Percentiles rank a stretch among this genome's conserved stretches.
These are phyloP conservation scores for Gymnorhina tibicen DNA, from an alignment of 2,113 vertebrate genomes.

Conservation along the genomic window DNA sequence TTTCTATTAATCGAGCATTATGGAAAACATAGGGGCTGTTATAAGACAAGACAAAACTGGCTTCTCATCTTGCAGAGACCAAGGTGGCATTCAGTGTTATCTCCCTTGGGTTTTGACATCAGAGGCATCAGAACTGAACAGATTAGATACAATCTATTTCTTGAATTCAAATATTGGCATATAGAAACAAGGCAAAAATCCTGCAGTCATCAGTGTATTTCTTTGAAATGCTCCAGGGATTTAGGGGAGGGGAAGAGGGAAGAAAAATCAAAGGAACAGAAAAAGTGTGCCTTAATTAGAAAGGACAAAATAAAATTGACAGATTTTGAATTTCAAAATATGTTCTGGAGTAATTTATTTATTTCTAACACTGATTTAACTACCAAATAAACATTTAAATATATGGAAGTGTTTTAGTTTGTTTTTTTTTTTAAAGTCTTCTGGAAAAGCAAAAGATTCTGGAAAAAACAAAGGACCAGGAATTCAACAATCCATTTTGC, in stretches of 20 bases:
- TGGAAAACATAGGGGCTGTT: not conserved
- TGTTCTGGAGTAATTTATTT: constrained; percentile 13
- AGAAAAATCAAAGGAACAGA: not conserved
- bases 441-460: constrained; percentile 5
- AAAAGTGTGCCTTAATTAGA: not conserved
- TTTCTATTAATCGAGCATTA: not conserved
- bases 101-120: not conserved
- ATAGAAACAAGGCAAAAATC: not conserved
- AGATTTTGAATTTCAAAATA: not conserved
- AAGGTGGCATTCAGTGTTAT: not conserved
- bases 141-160: not conserved
- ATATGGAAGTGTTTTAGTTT: not conserved
- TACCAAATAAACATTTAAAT: not conserved
- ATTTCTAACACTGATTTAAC: not conserved
- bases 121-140: not conserved
- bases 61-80: not conserved
- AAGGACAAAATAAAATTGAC: not conserved
- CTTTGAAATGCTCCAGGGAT: not conserved
- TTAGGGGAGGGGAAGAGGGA: not conserved
- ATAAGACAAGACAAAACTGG: not conserved
- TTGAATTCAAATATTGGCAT: not conserved
- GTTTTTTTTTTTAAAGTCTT: not conserved
- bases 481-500: not conserved
- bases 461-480: not conserved
- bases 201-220: not conserved